Base-by-base conservation (phyloP, 2,113 vertebrate genomes). In the Ardeotis arabs region DNA sequence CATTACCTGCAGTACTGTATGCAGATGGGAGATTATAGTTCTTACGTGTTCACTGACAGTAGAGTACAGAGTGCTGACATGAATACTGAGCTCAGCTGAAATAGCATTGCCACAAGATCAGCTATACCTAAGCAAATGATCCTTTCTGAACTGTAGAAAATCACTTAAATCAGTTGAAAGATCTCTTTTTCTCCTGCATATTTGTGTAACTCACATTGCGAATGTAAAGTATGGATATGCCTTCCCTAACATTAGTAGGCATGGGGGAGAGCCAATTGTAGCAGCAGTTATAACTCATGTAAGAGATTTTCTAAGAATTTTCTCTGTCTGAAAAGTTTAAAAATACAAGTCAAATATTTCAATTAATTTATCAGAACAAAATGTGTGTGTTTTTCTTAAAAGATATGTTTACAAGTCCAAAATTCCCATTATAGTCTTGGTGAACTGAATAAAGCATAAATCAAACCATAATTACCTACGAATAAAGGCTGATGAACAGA, bases 181-280 rank as follows among this genome's bases (percentile, higher is more conserved):
- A 16, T 28, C 9, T 55, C 21, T 69, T 68, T 75, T 95, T 60
- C 45, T 67, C 50, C 60, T n/a, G 25, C 8, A 1, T 56, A 1
- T 86, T 49, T 90, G 18, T 73, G 0, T 67, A 63, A 74, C 16
- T 77, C 2, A 0, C 22, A 12, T 2, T 66, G 41, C 0, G 0
- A 80, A 69, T 62, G 49, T 82, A 8, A 84, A 75, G 53, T n/a
- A 19, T 15, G 59, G 63, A 41, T 80, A 25, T 4, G 9, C 22
- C 35, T 73, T 64, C 35, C 45, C 33, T 50, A 39, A 16, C 20
- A 5, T 3, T 28, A 24, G 10, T 33, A 29, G 37, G 27, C 47
- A 33, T 23, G 44, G 35, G 37, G 45, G 2, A 84, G 35, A 82
- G 35, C n/a, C 31, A 56, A 6, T 2, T 47, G 39, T 41, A 90